Conservation (phyloP, 1,140 invertebrate species). For the Elysia chlorotica region DNA sequence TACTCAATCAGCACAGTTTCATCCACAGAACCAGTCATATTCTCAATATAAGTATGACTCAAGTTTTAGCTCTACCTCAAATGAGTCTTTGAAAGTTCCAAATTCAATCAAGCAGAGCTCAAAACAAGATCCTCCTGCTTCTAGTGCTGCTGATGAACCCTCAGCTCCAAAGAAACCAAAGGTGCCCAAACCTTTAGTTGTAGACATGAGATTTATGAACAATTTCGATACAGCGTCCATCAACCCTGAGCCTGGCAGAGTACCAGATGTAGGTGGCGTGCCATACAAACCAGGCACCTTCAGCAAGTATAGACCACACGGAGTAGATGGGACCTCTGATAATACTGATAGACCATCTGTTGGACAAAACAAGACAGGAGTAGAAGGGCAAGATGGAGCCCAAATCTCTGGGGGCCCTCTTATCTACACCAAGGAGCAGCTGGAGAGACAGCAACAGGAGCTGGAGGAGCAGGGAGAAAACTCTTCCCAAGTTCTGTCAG, state of each 20-base stretch:
- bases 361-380: slow-evolving; percentile 11
- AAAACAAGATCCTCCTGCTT: background rate
- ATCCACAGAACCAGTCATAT: background rate
- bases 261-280: slow-evolving; percentile 5
- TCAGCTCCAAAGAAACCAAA: background rate
- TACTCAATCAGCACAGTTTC: background rate
- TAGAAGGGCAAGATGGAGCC: slow-evolving; percentile 1
- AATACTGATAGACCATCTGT: no score
- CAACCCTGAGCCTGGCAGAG: background rate
- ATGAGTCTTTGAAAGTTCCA: background rate
- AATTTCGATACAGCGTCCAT: slow-evolving; percentile 5
- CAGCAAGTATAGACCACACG: background rate
- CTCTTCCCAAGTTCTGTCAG: background rate
- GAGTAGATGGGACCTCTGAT: no score
- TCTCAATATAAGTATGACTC: background rate
- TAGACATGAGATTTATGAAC: slow-evolving; percentile 22
- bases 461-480: background rate
- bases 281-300: slow-evolving; percentile 29
- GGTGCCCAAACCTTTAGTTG: background rate
- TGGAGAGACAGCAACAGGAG: background rate
- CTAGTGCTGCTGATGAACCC: background rate
- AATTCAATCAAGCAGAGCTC: background rate
- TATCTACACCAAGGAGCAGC: slow-evolving; percentile 6
- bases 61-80: background rate
- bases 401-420: slow-evolving; percentile 22